Evolutionary conservation across 1,140 invertebrate species (phyloP).

Genomic region (Drosophila nikananu): DNA sequence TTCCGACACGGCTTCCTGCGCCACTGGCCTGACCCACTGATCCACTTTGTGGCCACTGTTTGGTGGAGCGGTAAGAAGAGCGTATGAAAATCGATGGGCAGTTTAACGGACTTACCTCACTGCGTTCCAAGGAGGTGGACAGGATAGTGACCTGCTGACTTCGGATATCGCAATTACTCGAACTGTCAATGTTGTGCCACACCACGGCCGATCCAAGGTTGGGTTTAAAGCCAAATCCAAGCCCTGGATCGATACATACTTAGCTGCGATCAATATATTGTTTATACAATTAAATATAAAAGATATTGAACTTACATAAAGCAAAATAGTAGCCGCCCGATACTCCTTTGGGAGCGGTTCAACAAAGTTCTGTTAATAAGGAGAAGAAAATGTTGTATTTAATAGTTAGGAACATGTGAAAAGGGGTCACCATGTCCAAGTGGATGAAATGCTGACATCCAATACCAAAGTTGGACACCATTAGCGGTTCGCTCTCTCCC

Average conservation of each 20-base stretch:
- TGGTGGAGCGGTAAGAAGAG: not conserved
- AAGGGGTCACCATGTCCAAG: constrained; percentile 85
- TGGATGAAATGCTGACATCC: constrained; percentile 90
- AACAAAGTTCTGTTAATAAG: not conserved
- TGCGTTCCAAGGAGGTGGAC: constrained; percentile 96
- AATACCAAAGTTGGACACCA: constrained; percentile 89
- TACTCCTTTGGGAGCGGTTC: constrained; percentile 16
- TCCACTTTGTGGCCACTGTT: constrained; percentile 55
- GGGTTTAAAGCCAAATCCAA: constrained; percentile 93
- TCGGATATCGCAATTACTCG: constrained; percentile 94
- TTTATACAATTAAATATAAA: no score
- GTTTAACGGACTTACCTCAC: constrained; percentile 88
- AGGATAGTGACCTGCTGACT: constrained; percentile 98
- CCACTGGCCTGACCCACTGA: constrained; percentile 39
- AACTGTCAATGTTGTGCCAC: constrained; percentile 96
- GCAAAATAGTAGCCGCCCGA: constrained; percentile 42
- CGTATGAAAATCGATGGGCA: constrained; percentile 10
- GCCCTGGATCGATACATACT: no score
- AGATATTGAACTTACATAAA: constrained; percentile 52
- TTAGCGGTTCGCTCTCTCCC: constrained; percentile 86
- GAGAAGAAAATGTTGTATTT: no score
- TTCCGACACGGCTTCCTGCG: constrained; percentile 41
- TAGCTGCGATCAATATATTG: constrained; percentile 90
- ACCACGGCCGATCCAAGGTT: constrained; percentile 95
- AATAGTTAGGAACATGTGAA: fast-evolving